Evolutionary conservation across 92 coral and sea anemone species (phyloP).

Genomic region (Diadumene lineata): DNA sequence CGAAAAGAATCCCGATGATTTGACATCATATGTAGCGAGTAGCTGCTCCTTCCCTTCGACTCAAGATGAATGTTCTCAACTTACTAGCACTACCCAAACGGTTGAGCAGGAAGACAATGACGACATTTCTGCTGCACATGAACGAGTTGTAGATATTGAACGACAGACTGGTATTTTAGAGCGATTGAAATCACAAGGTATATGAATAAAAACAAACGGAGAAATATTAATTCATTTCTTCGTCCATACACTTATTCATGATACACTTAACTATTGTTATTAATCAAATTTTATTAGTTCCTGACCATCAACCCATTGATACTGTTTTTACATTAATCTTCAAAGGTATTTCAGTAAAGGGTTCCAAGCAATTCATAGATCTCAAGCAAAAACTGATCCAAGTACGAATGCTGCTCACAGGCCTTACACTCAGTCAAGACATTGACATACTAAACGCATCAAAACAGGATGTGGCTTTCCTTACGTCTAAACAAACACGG

Average conservation of each 20-base stretch:
- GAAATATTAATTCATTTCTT: no score
- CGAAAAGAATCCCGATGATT: neutral
- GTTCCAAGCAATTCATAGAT: slow-evolving; percentile 29
- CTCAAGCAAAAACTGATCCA: slow-evolving; percentile 49
- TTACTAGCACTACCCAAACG: neutral
- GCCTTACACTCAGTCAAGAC: slow-evolving; percentile 7
- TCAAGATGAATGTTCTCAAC: slow-evolving; percentile 15
- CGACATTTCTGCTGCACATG: neutral
- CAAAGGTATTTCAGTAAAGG: slow-evolving; percentile 31
- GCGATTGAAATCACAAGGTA: slow-evolving; percentile 6
- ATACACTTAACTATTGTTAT: no score
- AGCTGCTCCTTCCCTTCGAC: slow-evolving; percentile 9
- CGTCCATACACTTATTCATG: no score
- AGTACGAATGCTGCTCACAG: slow-evolving; percentile 53
- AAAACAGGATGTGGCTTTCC: slow-evolving; percentile 43
- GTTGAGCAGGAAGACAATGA: neutral
- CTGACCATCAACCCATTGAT: neutral
- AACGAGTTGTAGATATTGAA: slow-evolving; percentile 6
- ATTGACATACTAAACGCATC: slow-evolving; percentile 11
- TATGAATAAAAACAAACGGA: neutral
- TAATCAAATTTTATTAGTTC: neutral
- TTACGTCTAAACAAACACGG: slow-evolving; percentile 67
- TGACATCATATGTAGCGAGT: neutral
- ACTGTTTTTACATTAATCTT: no score
- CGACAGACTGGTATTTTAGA: slow-evolving; percentile 1